phyloP scores from a whole-genome alignment of 2,888 invertebrate species.

The Cryptocephalus primarius region DNA sequence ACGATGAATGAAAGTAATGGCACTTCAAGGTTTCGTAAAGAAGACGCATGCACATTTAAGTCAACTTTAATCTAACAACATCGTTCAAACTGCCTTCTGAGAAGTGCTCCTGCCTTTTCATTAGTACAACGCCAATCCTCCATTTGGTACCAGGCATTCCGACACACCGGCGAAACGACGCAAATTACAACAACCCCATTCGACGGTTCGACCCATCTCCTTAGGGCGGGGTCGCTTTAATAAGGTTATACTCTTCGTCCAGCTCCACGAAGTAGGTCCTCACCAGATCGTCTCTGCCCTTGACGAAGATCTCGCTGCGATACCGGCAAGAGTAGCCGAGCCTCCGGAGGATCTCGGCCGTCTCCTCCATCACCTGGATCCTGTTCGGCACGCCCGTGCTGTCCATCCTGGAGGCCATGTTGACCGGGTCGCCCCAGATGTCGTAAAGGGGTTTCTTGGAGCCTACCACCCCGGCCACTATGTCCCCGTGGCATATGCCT shows the following conservation, averaged over 20 bases:
- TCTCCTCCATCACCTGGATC: slow-evolving; percentile 51
- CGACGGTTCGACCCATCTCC: too few relatives aligned
- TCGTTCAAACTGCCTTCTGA: too few relatives aligned
- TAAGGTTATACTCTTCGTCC: slow-evolving; percentile 38
- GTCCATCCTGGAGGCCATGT: slow-evolving; percentile 95
- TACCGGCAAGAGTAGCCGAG: slow-evolving; percentile 58
- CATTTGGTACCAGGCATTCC: too few relatives aligned
- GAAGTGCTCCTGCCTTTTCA: too few relatives aligned
- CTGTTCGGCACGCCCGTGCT: slow-evolving; percentile 62
- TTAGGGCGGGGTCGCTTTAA: slow-evolving; percentile 2
- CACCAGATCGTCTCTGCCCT: slow-evolving; percentile 54
- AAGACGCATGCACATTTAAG: too few relatives aligned
- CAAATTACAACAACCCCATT: too few relatives aligned
- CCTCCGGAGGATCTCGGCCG: slow-evolving; percentile 55
- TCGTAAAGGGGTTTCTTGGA: slow-evolving; percentile 90
- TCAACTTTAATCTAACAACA: too few relatives aligned
- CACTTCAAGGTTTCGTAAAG: too few relatives aligned
- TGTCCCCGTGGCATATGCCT: slow-evolving; percentile 85
- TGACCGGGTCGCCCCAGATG: slow-evolving; percentile 95
- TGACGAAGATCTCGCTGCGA: slow-evolving; percentile 60
- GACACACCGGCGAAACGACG: too few relatives aligned
- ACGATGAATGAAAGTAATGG: too few relatives aligned
- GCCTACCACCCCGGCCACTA: slow-evolving; percentile 91
- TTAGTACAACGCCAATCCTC: too few relatives aligned
- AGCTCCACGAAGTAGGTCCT: slow-evolving; percentile 64